Base-by-base conservation (phyloP, 2,113 vertebrate species). In the Oryzias melastigma region DNA sequence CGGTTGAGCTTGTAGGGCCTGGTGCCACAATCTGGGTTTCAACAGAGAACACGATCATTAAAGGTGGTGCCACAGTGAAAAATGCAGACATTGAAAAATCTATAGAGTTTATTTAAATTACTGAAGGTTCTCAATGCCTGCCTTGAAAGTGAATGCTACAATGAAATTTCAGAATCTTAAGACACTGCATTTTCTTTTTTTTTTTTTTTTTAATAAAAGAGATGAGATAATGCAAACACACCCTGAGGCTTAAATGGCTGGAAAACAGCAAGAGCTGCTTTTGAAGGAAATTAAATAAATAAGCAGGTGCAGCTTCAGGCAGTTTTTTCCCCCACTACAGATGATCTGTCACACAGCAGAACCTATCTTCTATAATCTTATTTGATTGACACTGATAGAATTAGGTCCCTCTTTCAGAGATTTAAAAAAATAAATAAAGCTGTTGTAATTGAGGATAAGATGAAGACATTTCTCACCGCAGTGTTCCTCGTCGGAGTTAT, bases 1-100 rank as follows among this genome's bases (percentile, higher is more conserved):
- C 92, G 90, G 75, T 89, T 93, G 67, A 91, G 85, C 64, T 93
- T 91, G 62, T 87, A 92, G 3, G 91, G 91, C 58, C 90, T 85
- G 55, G 69, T 82, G 27, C 92, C 92, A 64, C 92, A 93, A 14
- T 68, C 92, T 93, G 64, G n/a, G 52, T 54, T 71, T 70, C 43
- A 65, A 62, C 52, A 65, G 40, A 65, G 22, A 68, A 67, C 4
- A 44, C n/a, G 54, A 46, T 35, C 55, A 44, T 50, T 35, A 47
- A 35, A 15, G 20, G 15, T 47, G 73, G 68, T 58, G 57, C 46
- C 19, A n/a, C 29, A 24, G 52, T 48, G 71, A 71, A 59, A 59
- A 75, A 5, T 24, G 35, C 1, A 59, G 27, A 58, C 45, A 65
- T 12, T 52, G 7, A 47, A 43, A 56, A 71, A 64, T 55, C n/a